Evolutionary conservation across 2,113 vertebrate genomes (phyloP), one percentile per base, ranked within the genome.

Genomic region (rat (Rattus norvegicus)): DNA sequence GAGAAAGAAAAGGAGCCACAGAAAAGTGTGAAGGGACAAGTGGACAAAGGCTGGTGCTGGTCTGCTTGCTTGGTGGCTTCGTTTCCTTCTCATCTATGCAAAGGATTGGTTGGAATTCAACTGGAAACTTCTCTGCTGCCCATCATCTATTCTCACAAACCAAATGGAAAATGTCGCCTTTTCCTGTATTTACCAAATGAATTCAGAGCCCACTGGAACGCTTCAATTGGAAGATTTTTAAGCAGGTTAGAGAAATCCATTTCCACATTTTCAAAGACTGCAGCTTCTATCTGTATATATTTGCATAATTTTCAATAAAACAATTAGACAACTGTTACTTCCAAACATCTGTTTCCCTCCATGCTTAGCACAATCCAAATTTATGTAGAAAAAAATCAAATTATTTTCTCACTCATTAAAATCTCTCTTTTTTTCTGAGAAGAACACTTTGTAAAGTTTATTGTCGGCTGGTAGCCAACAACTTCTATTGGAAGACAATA

Each of bases 221-320:
- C 77, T 96, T 94, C 94, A 52, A 76, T 92, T 73, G 54, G 73
- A 90, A 95, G 36, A 93, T 77, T 93, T 90, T 73, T 67, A 91
- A 96, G 52, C 65, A 81, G 91, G 72, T 91, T 96, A 61, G 59
- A 86, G 88, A 96, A 90, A 96, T 86, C 90, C 49, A 84, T 91
- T 92, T 94, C 92, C 76, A 91, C 22, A 24, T 95, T 95, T 94
- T 89, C 79, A 81, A 95, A 96, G 83, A 59, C 89, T 93, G 24
- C 87, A 89, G 13, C 93, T 96, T 97, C 81, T 94, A 94, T 87
- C 94, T 94, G 33, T 96, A 85, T n/a, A 73, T 79, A 95, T 97
- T 95, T 97, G 94, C 93, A 92, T 97, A 96, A 95, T 96, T 95
- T 95, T 97, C 94, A 95, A 59, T 97, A 93, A 97, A 96, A 93